A percentile compares a stretch with the other conserved stretches of the same genome.
Conservation (phyloP, 1,140 invertebrate genomes). For the Bombyx mandarina region DNA sequence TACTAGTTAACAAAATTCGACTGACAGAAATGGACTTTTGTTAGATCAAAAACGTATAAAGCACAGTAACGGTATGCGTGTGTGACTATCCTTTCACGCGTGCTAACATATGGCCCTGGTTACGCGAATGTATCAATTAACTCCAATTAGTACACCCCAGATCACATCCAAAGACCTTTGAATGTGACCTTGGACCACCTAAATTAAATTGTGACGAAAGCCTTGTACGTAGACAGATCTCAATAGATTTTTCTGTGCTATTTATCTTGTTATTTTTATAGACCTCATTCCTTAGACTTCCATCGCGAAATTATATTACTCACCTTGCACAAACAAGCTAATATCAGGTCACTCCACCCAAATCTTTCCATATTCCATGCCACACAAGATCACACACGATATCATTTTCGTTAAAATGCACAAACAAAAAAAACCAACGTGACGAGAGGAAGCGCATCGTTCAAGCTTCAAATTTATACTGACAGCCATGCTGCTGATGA, state of each 20-base stretch:
- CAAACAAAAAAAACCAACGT: constrained; percentile 68
- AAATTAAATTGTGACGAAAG: constrained; percentile 36
- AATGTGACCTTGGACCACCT: constrained; percentile 33
- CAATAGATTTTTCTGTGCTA: constrained; percentile 35
- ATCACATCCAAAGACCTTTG: constrained; percentile 24
- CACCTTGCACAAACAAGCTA: constrained; percentile 46
- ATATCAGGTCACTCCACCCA: constrained; percentile 66
- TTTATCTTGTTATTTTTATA: constrained; percentile 20
- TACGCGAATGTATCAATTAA: constrained; percentile 42
- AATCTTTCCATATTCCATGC: constrained; percentile 59
- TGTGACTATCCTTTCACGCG: constrained; percentile 52
- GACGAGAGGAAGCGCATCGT: constrained; percentile 84
- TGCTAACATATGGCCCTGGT: constrained; percentile 59
- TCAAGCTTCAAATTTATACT: constrained; percentile 89
- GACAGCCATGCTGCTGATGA: constrained; percentile 87
- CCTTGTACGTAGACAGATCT: constrained; percentile 30
- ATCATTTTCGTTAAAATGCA: constrained; percentile 65
- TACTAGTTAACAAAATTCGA: not conserved
- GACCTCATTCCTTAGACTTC: constrained; percentile 4
- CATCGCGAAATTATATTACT: constrained; percentile 18
- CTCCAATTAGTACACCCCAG: constrained; percentile 33
- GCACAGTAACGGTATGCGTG: constrained; percentile 50
- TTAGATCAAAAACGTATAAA: constrained; percentile 14
- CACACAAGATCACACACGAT: constrained; percentile 58
- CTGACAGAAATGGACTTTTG: constrained; percentile 3